Percentiles rank a stretch among this genome's conserved stretches.
Conservation (phyloP, 2,113 vertebrate species). For the Glaucomys volans region DNA sequence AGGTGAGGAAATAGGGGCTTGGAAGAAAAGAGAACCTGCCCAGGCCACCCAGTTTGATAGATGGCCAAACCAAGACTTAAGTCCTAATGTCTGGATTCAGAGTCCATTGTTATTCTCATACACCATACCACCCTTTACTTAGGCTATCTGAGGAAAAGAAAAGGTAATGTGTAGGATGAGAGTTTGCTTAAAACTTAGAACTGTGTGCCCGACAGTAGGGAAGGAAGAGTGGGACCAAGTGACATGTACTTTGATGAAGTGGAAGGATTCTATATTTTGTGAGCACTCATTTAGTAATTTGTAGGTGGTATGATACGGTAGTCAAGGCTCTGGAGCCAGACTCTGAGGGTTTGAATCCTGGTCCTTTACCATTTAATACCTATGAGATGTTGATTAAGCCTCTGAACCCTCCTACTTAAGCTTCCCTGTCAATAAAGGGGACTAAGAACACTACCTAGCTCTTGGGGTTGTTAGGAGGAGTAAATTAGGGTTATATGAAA, state of each 20-base stretch:
- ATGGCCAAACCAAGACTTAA: background rate
- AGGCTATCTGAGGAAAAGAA: background rate
- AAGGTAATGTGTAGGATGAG: background rate
- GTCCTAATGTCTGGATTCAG: background rate
- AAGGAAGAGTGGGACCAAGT: background rate
- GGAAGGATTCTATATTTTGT: background rate
- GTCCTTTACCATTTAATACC: background rate
- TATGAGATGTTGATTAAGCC: background rate
- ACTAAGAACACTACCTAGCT: background rate
- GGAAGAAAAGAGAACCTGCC: background rate
- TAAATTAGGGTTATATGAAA: background rate
- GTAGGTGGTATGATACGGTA: background rate
- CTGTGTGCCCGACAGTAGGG: background rate
- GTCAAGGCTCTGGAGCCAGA: background rate
- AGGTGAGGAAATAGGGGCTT: background rate
- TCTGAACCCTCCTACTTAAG: background rate
- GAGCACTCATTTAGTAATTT: background rate
- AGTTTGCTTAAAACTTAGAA: background rate
- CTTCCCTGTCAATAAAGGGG: background rate
- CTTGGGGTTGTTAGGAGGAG: background rate
- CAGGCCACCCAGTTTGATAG: background rate
- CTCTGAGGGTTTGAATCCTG: background rate
- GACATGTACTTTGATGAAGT: background rate
- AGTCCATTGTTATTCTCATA: slow-evolving; percentile 11
- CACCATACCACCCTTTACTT: background rate